Conservation (phyloP, 2,888 invertebrate species). For the Strigamia maritima region DNA sequence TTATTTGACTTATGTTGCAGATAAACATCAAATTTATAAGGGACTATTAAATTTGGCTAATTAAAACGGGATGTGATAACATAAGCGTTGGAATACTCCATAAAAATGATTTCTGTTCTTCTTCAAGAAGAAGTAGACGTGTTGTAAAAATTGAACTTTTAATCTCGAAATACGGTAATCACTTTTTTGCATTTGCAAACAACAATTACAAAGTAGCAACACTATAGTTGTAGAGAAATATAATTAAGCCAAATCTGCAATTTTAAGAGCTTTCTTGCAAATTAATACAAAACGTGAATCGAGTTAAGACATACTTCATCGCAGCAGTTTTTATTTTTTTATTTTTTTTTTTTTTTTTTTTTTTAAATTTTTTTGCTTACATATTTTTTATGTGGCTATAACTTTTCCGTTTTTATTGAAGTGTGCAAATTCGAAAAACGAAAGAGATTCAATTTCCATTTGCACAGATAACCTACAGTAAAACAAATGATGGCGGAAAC, state of each 20-base stretch:
- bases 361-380: neutral
- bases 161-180: neutral
- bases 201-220: too few species aligned
- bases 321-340: too few species aligned
- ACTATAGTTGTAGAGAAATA: too few species aligned
- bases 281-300: too few species aligned
- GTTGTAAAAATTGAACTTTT: neutral
- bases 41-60: neutral
- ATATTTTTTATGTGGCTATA: constrained; percentile 8
- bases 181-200: neutral
- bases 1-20: neutral
- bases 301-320: too few species aligned
- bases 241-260: neutral
- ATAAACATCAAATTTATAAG: neutral
- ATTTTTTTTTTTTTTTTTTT: too few species aligned
- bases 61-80: neutral
- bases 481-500: constrained; percentile 25
- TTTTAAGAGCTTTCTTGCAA: neutral
- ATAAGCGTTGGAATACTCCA: neutral
- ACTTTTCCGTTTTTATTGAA: neutral
- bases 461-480: constrained; percentile 31
- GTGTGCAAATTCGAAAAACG: constrained; percentile 12
- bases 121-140: neutral
- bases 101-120: neutral
- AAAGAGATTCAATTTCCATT: constrained; percentile 34